Evolutionary conservation across 2,113 vertebrate genomes (phyloP).

Genomic region (Fukomys damarensis): DNA sequence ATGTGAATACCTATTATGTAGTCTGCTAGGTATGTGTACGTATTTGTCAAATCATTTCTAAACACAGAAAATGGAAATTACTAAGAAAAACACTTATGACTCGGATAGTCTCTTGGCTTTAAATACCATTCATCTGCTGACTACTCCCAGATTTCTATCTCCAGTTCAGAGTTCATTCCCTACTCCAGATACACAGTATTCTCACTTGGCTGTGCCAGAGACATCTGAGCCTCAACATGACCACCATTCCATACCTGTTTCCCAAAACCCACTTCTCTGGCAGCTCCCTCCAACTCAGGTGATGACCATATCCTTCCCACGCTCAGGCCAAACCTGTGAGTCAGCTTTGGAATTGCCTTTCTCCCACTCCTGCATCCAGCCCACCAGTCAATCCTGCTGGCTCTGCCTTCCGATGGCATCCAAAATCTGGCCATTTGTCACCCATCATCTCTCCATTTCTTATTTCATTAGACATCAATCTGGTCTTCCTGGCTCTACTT

Average conservation of each 20-base stretch:
- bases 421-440: neutral
- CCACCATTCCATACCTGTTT: neutral
- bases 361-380: neutral
- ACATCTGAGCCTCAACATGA: neutral
- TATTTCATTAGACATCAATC: neutral
- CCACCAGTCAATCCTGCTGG: neutral
- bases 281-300: neutral
- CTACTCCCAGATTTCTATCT: neutral
- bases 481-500: neutral
- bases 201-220: neutral
- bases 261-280: neutral
- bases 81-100: neutral
- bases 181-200: neutral
- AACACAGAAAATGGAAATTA: neutral
- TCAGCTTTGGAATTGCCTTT: neutral
- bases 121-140: neutral
- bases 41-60: constrained; percentile 37
- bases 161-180: neutral
- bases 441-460: neutral
- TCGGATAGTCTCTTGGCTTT: constrained; percentile 4
- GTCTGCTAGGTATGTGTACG: neutral
- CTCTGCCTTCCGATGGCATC: neutral
- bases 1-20: neutral
- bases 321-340: neutral
- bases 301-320: neutral